Conservation (phyloP, 2,888 invertebrate species). For the Cryptosula pallasiana region DNA sequence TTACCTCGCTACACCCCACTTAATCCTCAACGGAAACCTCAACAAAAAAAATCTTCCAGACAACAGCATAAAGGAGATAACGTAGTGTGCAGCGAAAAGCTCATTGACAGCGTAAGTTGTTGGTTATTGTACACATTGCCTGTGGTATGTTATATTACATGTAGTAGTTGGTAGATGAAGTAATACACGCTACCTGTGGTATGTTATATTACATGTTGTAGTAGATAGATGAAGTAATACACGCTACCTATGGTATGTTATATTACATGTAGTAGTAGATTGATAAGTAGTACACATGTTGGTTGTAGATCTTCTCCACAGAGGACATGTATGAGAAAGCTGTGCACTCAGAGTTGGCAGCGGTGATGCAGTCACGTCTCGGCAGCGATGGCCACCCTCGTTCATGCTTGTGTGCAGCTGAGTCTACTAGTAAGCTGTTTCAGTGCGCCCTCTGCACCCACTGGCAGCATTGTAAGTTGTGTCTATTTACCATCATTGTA, state of each 20-base stretch:
- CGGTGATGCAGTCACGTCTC: slow-evolving; percentile 59
- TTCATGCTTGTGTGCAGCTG: slow-evolving; percentile 60
- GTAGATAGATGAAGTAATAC: no score
- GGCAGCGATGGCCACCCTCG: slow-evolving; percentile 55
- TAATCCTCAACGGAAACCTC: neutral
- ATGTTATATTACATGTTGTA: no score
- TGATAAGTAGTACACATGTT: no score
- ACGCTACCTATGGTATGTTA: neutral
- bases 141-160: neutral
- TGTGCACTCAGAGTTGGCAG: slow-evolving; percentile 71
- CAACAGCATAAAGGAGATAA: neutral
- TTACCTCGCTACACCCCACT: neutral
- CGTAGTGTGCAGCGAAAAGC: neutral
- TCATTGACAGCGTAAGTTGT: neutral
- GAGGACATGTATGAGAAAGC: slow-evolving; percentile 54
- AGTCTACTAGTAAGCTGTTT: slow-evolving; percentile 64
- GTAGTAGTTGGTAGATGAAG: no score
- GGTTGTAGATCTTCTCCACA: neutral
- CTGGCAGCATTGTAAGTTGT: slow-evolving; percentile 82
- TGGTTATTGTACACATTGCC: no score
- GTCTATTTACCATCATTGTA: no score
- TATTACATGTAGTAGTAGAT: neutral
- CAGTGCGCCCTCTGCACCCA: slow-evolving; percentile 92
- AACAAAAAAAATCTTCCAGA: neutral
- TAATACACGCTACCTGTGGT: no score